Percentiles rank a stretch among this genome's conserved stretches.
These are phyloP conservation scores for Diadegma fenestrale DNA, from an alignment of 2,888 invertebrate genomes.

Conservation along the genomic window DNA sequence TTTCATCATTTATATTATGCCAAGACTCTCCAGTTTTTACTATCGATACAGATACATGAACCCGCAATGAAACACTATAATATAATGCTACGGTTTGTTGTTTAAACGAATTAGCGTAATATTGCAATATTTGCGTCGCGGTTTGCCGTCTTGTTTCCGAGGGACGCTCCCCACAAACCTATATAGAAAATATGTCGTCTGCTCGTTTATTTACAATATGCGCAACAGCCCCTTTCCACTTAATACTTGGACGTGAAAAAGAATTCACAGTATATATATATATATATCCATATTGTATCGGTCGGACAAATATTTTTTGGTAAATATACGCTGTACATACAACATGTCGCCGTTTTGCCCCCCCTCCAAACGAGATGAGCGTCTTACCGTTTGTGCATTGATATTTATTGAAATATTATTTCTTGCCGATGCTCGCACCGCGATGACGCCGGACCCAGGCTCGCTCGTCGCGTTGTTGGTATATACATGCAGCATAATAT, in stretches of 20 bases:
- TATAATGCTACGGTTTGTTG: conserved; percentile 81
- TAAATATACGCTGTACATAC: conserved; percentile 81
- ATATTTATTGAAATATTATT: conserved; percentile 60
- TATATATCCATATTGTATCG: too few relatives aligned
- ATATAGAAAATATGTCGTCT: conserved; percentile 85
- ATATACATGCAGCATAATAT: too few relatives aligned
- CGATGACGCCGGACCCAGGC: too few relatives aligned
- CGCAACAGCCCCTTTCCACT: too few relatives aligned
- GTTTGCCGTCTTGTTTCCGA: conserved; percentile 82
- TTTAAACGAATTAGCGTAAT: conserved; percentile 84
- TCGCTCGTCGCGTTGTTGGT: too few relatives aligned
- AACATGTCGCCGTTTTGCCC: conserved; percentile 43
- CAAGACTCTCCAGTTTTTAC: conserved; percentile 80
- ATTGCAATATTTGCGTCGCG: conserved; percentile 85
- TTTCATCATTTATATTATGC: conserved; percentile 84
- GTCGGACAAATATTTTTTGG: conserved; percentile 80
- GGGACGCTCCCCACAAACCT: conserved; percentile 79
- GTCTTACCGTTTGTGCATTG: not conserved
- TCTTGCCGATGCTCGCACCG: too few relatives aligned
- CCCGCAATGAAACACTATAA: conserved; percentile 85
- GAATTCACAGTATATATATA: conserved; percentile 80
- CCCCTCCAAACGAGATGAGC: not conserved
- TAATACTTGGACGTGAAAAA: conserved; percentile 82
- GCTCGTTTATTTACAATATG: conserved; percentile 85
- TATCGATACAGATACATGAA: conserved; percentile 85